Percentiles rank a stretch among this genome's conserved stretches.
These are phyloP conservation scores for Rotaria socialis DNA, from an alignment of 2,888 invertebrate species.

Conservation along the genomic window DNA sequence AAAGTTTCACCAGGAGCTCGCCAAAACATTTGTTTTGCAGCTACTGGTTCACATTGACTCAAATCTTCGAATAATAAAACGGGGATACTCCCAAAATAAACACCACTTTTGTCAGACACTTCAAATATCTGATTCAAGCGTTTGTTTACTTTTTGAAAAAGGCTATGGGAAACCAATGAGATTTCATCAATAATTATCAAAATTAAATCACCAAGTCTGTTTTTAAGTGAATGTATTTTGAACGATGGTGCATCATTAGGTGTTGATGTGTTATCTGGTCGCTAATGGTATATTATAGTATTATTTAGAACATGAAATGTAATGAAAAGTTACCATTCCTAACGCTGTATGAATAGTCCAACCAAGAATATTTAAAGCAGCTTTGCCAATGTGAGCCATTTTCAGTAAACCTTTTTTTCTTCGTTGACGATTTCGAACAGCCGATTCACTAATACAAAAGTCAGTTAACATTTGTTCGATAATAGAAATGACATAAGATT, in stretches of 20 bases:
- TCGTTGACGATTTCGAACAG: no score
- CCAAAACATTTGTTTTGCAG: background rate
- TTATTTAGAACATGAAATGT: background rate
- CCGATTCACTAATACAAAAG: no score
- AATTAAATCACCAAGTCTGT: background rate
- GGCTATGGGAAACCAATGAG: background rate
- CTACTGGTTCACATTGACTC: background rate
- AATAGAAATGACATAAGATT: background rate
- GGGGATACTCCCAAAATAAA: background rate
- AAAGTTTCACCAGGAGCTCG: background rate
- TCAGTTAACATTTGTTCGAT: no score
- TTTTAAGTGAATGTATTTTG: background rate
- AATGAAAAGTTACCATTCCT: background rate
- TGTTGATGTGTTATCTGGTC: no score
- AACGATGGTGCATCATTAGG: no score
- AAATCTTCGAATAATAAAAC: background rate
- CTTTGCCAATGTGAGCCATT: background rate
- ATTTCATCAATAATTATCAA: conserved; percentile 2
- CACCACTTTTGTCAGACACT: background rate
- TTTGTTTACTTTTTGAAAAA: background rate
- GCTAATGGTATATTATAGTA: no score
- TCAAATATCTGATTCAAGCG: background rate
- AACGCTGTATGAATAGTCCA: conserved; percentile 7
- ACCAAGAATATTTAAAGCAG: background rate
- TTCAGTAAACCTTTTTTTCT: background rate